Conservation (phyloP, 2,797 vertebrate genomes). For the Cephalopachus bancanus region DNA sequence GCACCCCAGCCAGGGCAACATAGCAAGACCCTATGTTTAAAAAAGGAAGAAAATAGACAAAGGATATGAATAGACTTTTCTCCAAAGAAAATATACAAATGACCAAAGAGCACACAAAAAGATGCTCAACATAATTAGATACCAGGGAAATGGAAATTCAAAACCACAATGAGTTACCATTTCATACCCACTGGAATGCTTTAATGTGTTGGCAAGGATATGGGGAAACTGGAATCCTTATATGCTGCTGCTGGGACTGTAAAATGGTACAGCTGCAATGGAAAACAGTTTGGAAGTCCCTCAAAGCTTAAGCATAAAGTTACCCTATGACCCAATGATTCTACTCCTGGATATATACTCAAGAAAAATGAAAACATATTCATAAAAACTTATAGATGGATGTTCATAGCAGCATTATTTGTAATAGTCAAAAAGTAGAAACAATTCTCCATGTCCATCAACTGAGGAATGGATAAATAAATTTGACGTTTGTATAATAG, state of each 20-base stretch:
- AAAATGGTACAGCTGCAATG: not conserved
- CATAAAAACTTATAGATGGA: not conserved
- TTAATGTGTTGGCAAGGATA: not conserved
- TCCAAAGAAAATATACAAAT: not conserved
- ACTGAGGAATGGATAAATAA: not conserved
- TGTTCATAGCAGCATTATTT: not conserved
- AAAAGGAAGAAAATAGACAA: not conserved
- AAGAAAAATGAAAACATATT: not conserved
- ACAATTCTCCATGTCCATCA: not conserved
- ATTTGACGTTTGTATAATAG: not conserved
- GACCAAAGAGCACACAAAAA: not conserved
- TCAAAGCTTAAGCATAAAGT: not conserved
- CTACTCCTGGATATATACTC: not conserved
- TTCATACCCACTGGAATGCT: not conserved
- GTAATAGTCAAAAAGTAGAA: not conserved
- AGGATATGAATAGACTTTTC: not conserved
- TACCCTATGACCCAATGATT: not conserved
- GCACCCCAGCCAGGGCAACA: not conserved
- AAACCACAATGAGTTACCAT: not conserved
- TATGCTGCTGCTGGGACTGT: not conserved
- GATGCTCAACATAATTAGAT: not conserved
- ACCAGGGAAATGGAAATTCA: not conserved
- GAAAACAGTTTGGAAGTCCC: not conserved
- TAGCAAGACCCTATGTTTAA: too few relatives aligned
- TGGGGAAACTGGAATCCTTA: not conserved